phyloP scores from a whole-genome alignment of 2,797 vertebrate genomes.

The Enteromius treurensis region DNA sequence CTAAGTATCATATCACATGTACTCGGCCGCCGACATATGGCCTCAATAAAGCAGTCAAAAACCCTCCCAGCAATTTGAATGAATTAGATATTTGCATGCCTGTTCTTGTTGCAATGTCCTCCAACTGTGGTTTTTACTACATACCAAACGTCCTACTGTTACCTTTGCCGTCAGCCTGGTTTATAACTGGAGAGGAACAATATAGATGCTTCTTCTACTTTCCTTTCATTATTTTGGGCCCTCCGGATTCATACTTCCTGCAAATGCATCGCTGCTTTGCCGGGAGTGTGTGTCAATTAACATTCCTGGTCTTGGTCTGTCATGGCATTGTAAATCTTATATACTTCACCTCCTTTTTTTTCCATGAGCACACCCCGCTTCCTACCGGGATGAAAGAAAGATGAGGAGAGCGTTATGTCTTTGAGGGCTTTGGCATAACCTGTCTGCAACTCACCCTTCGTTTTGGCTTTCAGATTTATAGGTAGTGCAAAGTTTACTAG shows the following conservation, averaged over 20 bases:
- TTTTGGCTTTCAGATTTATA: slow-evolving; percentile 35
- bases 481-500: slow-evolving; percentile 3
- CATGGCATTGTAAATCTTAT: slow-evolving; percentile 72
- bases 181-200: slow-evolving; percentile 67
- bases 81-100: slow-evolving; percentile 52
- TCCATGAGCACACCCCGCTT: slow-evolving; percentile 60
- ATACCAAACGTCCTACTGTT: slow-evolving; percentile 47
- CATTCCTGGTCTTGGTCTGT: slow-evolving; percentile 75
- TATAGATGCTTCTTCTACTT: slow-evolving; percentile 46
- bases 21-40: slow-evolving; percentile 43
- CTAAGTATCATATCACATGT: slow-evolving; percentile 43
- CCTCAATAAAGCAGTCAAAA: slow-evolving; percentile 49
- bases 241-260: slow-evolving; percentile 54
- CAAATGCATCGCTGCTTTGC: slow-evolving; percentile 58
- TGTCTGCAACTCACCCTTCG: slow-evolving; percentile 26
- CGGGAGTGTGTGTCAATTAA: slow-evolving; percentile 74
- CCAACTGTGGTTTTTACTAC: slow-evolving; percentile 39
- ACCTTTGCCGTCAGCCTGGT: slow-evolving; percentile 48
- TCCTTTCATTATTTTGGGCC: slow-evolving; percentile 50
- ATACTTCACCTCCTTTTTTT: slow-evolving; percentile 65
- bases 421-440: slow-evolving; percentile 45
- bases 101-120: slow-evolving; percentile 45
- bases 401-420: slow-evolving; percentile 53
- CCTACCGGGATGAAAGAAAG: slow-evolving; percentile 64
- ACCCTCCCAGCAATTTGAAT: slow-evolving; percentile 37